Conservation (phyloP, 2,888 invertebrate species). For the Acrobasis consociella region DNA sequence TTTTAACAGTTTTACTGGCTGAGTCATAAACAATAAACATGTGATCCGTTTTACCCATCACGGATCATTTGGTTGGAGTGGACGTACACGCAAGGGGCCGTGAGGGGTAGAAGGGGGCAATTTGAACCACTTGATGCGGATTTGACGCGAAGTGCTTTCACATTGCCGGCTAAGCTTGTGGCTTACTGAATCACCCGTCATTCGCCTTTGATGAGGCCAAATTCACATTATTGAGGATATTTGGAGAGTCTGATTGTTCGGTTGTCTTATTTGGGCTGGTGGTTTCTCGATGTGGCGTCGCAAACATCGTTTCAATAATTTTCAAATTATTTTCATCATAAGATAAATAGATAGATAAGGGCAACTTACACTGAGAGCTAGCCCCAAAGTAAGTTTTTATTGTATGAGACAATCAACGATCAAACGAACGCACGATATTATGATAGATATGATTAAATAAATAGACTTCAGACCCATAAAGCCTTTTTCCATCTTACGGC, state of each 20-base stretch:
- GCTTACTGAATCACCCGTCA: constrained; percentile 65
- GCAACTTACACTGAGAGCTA: too few species aligned
- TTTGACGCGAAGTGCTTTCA: constrained; percentile 68
- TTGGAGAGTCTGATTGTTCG: constrained; percentile 45
- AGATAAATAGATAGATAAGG: too few species aligned
- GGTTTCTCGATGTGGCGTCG: constrained; percentile 1
- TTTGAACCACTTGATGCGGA: constrained; percentile 67
- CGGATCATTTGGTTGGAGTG: background rate
- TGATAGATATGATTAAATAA: too few species aligned
- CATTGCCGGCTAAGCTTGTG: constrained; percentile 55
- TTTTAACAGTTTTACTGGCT: too few species aligned
- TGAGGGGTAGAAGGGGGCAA: constrained; percentile 45
- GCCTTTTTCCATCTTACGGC: too few species aligned
- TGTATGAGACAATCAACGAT: too few species aligned
- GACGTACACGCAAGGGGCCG: background rate
- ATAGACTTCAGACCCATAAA: too few species aligned
- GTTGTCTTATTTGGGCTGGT: constrained; percentile 25
- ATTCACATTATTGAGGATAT: constrained; percentile 57
- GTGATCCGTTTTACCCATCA: too few species aligned
- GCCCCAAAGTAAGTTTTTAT: too few species aligned
- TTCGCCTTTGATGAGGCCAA: constrained; percentile 62
- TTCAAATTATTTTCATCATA: background rate
- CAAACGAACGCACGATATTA: too few species aligned
- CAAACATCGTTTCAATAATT: background rate
- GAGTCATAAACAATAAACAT: too few species aligned